Evolutionary conservation across 2,797 vertebrate species (phyloP), one percentile per base, ranked within the genome.

Genomic region (Remorina albescens): DNA sequence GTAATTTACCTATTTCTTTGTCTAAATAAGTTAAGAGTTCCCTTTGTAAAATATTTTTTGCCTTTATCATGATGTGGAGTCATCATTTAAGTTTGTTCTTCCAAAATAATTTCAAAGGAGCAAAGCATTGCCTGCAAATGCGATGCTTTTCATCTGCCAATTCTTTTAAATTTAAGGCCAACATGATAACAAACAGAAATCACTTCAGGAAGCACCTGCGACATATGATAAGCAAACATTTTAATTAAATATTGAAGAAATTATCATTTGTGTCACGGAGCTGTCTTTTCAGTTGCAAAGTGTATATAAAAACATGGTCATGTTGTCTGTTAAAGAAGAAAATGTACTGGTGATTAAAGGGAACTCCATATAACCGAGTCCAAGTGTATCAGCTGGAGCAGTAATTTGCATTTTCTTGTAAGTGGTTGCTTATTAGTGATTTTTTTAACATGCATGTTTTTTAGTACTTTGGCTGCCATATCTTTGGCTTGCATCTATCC

Each of bases 131-230:
- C 36, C 5, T 16, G 8, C 18, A 59, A n/a, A 54, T 34, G 41
- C 12, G 15, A 50, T 30, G 32, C 23, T 41, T 57, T 58, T 79
- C 41, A 75, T 26, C 73, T 61, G 56, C 21, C 32, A 12, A 4
- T 15, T 1, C 76, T 82, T 82, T 78, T 67, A 89, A 78, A 50
- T 67, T 2, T 69, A 86, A 85, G 71, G 83, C 84, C 67, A 82
- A 53, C n/a, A 85, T n/a, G n/a, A n/a, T 84, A 80, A 64, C 28
- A 41, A 60, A 60, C 25, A 32, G 37, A 19, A 68, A 76, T 54
- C 58, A 41, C 26, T 74, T 74, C 57, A 74, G 42, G 34, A 25
- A 71, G 39, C 72, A 70, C 9, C 67, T 77, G 65, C 54, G 71
- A 37, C 30, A 39, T 42, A 50, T 51, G 72, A 86, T 81, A 84